These are phyloP conservation scores for Cinclus mexicanus DNA, from an alignment of 2,113 vertebrate species.

Conservation along the genomic window DNA sequence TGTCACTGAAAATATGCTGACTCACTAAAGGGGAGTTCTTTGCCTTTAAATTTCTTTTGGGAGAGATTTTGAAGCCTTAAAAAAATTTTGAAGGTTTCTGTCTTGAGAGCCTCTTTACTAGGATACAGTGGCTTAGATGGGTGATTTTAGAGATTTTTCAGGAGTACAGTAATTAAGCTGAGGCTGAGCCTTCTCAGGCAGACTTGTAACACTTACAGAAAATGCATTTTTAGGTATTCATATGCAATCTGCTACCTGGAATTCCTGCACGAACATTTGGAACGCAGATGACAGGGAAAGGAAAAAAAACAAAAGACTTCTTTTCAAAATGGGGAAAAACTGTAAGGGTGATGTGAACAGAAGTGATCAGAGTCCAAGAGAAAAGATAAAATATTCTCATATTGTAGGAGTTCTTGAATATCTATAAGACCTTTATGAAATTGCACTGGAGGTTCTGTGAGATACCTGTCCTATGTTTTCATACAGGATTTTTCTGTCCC, in stretches of 20 bases:
- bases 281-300: neutral
- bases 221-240: neutral
- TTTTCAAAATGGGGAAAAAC: neutral
- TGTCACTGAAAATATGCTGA: neutral
- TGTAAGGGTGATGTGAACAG: neutral
- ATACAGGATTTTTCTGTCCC: accelerated
- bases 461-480: accelerated
- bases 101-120: neutral
- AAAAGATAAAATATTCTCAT: neutral
- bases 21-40: neutral
- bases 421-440: neutral
- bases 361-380: neutral
- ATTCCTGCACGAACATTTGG: neutral
- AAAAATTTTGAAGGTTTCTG: neutral
- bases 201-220: neutral
- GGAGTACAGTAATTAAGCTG: neutral
- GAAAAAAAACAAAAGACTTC: neutral
- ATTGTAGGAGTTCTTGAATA: neutral
- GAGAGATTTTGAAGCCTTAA: neutral
- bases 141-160: neutral
- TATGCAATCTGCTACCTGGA: neutral
- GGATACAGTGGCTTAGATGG: neutral
- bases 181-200: neutral
- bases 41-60: neutral
- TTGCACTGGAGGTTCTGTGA: neutral